phyloP scores from a whole-genome alignment of 2,888 invertebrate genomes.

The Latrodectus elegans region DNA sequence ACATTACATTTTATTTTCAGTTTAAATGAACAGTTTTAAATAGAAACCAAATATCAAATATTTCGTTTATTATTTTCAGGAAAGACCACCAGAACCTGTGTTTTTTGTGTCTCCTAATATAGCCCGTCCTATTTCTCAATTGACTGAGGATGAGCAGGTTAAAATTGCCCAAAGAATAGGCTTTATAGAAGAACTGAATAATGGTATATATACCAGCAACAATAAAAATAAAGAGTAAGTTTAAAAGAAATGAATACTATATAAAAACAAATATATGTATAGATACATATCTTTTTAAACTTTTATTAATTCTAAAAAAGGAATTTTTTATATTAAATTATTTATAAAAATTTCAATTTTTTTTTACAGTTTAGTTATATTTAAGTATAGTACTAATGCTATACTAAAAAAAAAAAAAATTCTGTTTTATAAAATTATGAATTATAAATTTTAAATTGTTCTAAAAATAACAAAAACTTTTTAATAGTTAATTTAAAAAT shows the following conservation, averaged over 20 bases:
- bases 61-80: conserved; percentile 16
- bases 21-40: conserved; percentile 1
- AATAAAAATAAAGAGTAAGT: conserved; percentile 85
- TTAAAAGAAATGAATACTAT: neutral
- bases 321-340: no score
- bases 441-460: no score
- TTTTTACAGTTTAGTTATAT: no score
- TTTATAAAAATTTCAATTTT: no score
- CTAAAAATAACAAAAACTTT: no score
- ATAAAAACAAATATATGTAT: no score
- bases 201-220: conserved; percentile 87
- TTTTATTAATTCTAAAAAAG: no score
- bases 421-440: no score
- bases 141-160: conserved; percentile 87
- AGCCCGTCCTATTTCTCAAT: conserved; percentile 79
- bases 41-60: neutral
- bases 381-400: no score
- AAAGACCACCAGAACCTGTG: conserved; percentile 55
- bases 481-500: no score
- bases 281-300: no score
- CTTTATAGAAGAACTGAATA: conserved; percentile 89
- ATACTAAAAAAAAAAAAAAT: no score
- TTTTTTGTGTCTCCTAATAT: conserved; percentile 83
- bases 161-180: conserved; percentile 90
- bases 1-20: neutral